These are phyloP conservation scores for Drosophila grimshawi DNA, from an alignment of 1,140 invertebrate species.

Conservation along the genomic window DNA sequence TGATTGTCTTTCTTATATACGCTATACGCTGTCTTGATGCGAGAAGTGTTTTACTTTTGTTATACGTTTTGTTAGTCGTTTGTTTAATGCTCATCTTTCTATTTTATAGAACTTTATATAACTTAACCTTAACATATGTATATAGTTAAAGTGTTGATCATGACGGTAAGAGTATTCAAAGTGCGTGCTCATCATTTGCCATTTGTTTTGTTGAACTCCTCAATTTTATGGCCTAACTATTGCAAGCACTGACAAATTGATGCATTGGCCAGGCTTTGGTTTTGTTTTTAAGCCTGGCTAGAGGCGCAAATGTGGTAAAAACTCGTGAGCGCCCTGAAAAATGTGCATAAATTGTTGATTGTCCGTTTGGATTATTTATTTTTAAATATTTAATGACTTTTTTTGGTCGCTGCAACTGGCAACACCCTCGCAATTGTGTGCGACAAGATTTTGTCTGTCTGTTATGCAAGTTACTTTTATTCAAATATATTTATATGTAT, in stretches of 20 bases:
- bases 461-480: slow-evolving; percentile 70
- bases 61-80: not conserved
- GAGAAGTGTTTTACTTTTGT: not conserved
- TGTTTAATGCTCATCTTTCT: not conserved
- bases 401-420: slow-evolving; percentile 52
- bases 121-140: not conserved
- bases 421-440: slow-evolving; percentile 67
- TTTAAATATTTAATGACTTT: slow-evolving; percentile 78
- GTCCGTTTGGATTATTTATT: slow-evolving; percentile 68
- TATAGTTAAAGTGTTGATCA: not conserved
- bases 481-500: slow-evolving; percentile 29
- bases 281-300: slow-evolving; percentile 19
- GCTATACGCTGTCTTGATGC: not conserved
- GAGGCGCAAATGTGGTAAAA: slow-evolving; percentile 55
- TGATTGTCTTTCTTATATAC: slow-evolving; percentile 41
- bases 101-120: not conserved
- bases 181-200: not conserved
- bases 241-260: slow-evolving; percentile 61
- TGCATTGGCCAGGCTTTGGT: slow-evolving; percentile 24
- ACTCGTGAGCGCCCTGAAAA: slow-evolving; percentile 67
- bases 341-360: slow-evolving; percentile 62
- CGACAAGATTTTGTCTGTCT: slow-evolving; percentile 21
- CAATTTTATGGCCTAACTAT: slow-evolving; percentile 21
- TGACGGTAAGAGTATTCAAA: slow-evolving; percentile 10
- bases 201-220: slow-evolving; percentile 8